Evolutionary conservation across 2,797 vertebrate species (phyloP).

Genomic region (Phoxinus dragarum): DNA sequence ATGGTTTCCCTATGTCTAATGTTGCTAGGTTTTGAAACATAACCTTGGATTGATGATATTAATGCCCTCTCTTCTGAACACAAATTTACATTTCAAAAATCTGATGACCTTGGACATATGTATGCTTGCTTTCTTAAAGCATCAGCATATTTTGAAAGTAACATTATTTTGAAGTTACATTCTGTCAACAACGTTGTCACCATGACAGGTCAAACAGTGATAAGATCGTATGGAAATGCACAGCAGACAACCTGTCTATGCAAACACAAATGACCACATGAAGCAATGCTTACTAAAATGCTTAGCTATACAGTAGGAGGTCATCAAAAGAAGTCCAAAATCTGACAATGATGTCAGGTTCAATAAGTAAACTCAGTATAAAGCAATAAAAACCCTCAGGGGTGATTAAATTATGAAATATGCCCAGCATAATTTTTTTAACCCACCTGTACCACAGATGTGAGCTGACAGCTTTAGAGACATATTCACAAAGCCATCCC

Average conservation of each 20-base stretch:
- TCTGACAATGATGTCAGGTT: constrained; percentile 68
- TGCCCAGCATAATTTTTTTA: constrained; percentile 51
- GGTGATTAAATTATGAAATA: constrained; percentile 66
- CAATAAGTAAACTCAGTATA: constrained; percentile 72
- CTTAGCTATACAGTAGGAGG: constrained; percentile 49
- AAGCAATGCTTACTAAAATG: constrained; percentile 48
- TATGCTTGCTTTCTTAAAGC: constrained; percentile 28
- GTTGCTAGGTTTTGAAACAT: constrained; percentile 17
- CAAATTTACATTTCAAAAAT: constrained; percentile 38
- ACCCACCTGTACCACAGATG: constrained; percentile 74
- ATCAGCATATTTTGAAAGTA: constrained; percentile 53
- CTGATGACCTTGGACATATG: constrained; percentile 45
- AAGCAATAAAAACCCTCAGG: constrained; percentile 41
- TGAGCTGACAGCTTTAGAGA: constrained; percentile 66
- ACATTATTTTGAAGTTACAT: constrained; percentile 37
- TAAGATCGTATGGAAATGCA: constrained; percentile 52
- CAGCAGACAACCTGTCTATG: constrained; percentile 52
- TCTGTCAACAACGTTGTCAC: constrained; percentile 32
- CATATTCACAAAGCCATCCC: constrained; percentile 66
- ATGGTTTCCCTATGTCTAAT: constrained; percentile 31
- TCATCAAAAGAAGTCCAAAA: constrained; percentile 56
- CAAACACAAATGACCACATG: constrained; percentile 28
- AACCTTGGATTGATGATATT: constrained; percentile 42
- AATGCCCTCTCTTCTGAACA: constrained; percentile 25
- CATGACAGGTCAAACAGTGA: constrained; percentile 38